Evolutionary conservation across 2,888 invertebrate genomes (phyloP).

Genomic region (Parnassius apollo): DNA sequence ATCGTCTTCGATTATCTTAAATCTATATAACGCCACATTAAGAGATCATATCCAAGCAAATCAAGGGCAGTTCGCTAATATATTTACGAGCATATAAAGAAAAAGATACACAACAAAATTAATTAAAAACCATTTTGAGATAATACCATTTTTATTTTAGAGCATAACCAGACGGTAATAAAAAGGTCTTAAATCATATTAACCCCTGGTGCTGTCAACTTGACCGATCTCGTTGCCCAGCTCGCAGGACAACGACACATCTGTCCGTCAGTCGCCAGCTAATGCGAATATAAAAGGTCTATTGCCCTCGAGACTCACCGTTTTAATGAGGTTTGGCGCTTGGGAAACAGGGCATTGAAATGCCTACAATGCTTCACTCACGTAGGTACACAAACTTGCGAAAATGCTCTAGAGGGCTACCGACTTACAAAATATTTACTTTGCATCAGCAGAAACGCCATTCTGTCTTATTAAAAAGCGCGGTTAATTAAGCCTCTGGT

Average conservation of each 20-base stretch:
- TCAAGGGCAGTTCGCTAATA: too few relatives aligned
- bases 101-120: too few relatives aligned
- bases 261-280: conserved; percentile 30
- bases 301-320: conserved; percentile 31
- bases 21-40: too few relatives aligned
- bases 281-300: conserved; percentile 37
- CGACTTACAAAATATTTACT: conserved; percentile 1
- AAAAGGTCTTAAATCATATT: not conserved
- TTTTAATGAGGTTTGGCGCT: conserved; percentile 33
- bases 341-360: conserved; percentile 25
- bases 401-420: conserved; percentile 2
- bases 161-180: not conserved
- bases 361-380: conserved; percentile 12
- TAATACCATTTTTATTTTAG: too few relatives aligned
- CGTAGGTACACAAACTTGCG: conserved; percentile 6
- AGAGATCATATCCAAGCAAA: too few relatives aligned
- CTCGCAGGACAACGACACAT: conserved; percentile 40
- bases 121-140: too few relatives aligned
- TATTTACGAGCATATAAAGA: too few relatives aligned
- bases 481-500: not conserved
- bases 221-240: conserved; percentile 36
- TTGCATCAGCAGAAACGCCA: not conserved
- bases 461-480: too few relatives aligned
- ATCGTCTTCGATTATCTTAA: too few relatives aligned
- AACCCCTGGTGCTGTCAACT: conserved; percentile 28